phyloP scores from a whole-genome alignment of 92 coral and sea anemone species.

The Nematostella vectensis region DNA sequence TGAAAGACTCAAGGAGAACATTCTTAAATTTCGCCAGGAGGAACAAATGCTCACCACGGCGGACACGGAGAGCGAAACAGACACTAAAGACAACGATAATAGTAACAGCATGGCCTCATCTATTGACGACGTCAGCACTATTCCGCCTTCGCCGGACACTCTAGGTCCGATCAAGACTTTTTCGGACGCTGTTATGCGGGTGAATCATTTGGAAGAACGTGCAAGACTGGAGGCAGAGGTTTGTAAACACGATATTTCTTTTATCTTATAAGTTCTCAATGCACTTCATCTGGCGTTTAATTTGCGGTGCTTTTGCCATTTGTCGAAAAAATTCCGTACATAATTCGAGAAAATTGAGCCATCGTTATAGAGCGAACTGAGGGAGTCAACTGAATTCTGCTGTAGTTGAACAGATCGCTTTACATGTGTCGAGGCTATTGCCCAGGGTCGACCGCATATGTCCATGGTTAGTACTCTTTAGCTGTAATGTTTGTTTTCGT shows the following conservation, averaged over 20 bases:
- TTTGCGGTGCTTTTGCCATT: too few relatives aligned
- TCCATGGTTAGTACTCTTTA: background rate
- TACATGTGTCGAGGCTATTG: background rate
- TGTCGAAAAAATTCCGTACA: too few relatives aligned
- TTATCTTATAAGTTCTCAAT: too few relatives aligned
- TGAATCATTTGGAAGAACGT: constrained; percentile 8
- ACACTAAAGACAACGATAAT: constrained; percentile 28
- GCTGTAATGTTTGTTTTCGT: background rate
- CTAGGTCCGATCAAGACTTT: constrained; percentile 6
- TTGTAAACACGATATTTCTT: too few relatives aligned
- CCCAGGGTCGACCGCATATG: background rate
- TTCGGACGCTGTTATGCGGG: constrained; percentile 2
- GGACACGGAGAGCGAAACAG: constrained; percentile 40
- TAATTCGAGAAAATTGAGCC: too few relatives aligned
- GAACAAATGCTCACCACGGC: constrained; percentile 56
- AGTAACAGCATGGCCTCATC: constrained; percentile 5
- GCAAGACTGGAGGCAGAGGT: constrained; percentile 52
- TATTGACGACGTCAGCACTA: constrained; percentile 13
- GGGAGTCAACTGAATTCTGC: too few relatives aligned
- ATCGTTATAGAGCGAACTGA: too few relatives aligned
- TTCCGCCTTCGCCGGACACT: constrained; percentile 43
- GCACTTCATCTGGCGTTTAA: too few relatives aligned
- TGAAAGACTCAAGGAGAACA: constrained; percentile 72
- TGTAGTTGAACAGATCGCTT: too few relatives aligned
- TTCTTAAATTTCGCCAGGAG: constrained; percentile 61